These are phyloP conservation scores for Melanerpes formicivorus DNA, from an alignment of 2,113 vertebrate genomes.

Conservation along the genomic window DNA sequence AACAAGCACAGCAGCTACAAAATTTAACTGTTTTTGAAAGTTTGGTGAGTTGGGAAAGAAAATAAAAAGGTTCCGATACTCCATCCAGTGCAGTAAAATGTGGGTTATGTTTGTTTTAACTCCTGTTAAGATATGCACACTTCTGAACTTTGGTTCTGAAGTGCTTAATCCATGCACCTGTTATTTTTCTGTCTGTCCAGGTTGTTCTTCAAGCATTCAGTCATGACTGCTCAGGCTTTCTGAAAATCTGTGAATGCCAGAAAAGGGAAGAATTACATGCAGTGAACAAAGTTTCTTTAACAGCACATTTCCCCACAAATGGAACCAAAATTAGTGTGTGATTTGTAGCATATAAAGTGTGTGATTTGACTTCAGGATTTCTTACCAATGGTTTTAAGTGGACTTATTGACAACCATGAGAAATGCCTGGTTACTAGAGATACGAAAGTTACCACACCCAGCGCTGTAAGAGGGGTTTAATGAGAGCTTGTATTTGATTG, in stretches of 20 bases:
- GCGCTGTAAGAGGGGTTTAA: neutral
- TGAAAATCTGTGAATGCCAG: neutral
- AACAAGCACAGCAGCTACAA: accelerated
- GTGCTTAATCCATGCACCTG: neutral
- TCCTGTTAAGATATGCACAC: neutral
- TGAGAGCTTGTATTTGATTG: neutral
- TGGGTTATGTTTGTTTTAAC: neutral
- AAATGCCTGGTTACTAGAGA: constrained; percentile 2
- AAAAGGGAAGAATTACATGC: neutral
- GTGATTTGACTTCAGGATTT: constrained; percentile 10
- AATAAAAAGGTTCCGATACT: neutral
- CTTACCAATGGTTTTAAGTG: neutral
- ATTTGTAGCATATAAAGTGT: neutral
- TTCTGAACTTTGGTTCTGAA: neutral
- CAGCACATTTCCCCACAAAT: neutral
- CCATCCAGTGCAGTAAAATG: neutral
- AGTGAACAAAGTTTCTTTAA: neutral
- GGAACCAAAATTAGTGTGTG: neutral
- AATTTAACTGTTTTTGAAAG: neutral
- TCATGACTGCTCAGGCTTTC: neutral
- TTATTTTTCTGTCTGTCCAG: neutral
- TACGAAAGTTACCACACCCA: constrained; percentile 13
- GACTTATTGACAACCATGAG: neutral
- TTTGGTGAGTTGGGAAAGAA: neutral
- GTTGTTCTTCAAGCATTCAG: neutral